Evolutionary conservation across 2,797 vertebrate genomes (phyloP), one percentile per base, ranked within the genome.

Genomic region (Pangasius krempfi): DNA sequence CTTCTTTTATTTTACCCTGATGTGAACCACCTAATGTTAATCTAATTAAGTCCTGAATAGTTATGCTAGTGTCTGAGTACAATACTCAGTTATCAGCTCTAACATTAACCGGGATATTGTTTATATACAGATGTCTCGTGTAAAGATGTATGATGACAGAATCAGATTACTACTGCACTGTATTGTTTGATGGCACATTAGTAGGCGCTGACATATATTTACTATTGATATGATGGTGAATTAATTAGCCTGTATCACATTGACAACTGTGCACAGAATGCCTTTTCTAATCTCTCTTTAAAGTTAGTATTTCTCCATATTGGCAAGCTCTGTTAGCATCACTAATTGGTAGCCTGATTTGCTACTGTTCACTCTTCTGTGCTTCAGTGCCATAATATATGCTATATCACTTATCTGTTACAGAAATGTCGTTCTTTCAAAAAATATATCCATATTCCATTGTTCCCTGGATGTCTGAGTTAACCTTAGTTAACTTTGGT

Each of bases 1-100:
- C 68, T 87, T 83, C 85, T 90, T 90, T 88, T 70, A 87, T 81
- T 87, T 70, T 60, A 62, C 30, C 40, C 76, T 85, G 68, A 87
- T 12, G 52, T 80, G 81, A 78, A 78, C 25, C 79, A 75, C 60
- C 60, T 84, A 79, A 88, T 88, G 60, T 8, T 82, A 64, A 64
- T 83, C 25, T 47, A 62, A 64, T 82, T 82, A 47, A 47, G 6
- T 82, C 27, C 40, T 44, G 60, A 90, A 66, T 33, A n/a, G 52
- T 16, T 20, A 73, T 89, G 78, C 81, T 44, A 40, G 72, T 68
- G 66, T 20, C 66, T 20, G 16, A 30, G 44, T 56, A 64, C 33
- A 58, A 80, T 33, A 84, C 12, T 22, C 6, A 50, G 37, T 75
- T 84, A 40, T 54, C n/a, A 79, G 47, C 14, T 85, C 20, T 66